Base-by-base conservation (phyloP, 1,140 invertebrate species). In the Kradibia gibbosae region DNA sequence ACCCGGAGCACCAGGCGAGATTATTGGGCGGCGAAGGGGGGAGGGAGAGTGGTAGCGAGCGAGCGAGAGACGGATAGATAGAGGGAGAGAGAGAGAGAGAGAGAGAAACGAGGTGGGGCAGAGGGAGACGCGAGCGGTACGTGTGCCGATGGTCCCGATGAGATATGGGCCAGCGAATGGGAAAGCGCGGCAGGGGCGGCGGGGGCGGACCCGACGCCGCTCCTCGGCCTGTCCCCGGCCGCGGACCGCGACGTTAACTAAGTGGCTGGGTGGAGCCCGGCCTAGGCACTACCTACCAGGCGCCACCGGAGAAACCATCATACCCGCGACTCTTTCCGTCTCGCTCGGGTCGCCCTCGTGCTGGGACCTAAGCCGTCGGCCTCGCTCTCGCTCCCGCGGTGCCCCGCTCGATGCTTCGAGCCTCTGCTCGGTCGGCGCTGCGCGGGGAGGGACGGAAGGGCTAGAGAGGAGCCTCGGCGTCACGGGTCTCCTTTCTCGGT, bases 161-260 rank as follows among this genome's bases (percentile, higher is more conserved):
- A 91, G 87, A 91, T 89, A 91, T 91, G 89, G 90, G 86, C 91
- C 88, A 90, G 88, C 91, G 89, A 91, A 91, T 91, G 88, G 88
- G 89, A 89, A 86, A 88, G 86, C 90, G 84, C 84, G 89, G 88
- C 89, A 89, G 89, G 88, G 89, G 88, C 87, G 88, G 88, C 88
- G 86, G 85, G 87, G 90, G 89, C 89, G 88, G 88, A 78, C 87
- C 87, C 76, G 34, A 3, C 34, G 87, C 84, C 85, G 83, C 88
- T 88, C 89, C 87, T 88, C 89, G 90, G 88, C 87, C 89, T 87
- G 88, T 67, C 62, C 81, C 75, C 5, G 34, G 15, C 13, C 62
- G 55, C 25, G 53, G 34, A 42, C 60, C 48, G 17, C 48, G 77
- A 78, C 72, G 78, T 65, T 74, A 55, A 79, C 57, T 62, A 55